phyloP scores from a whole-genome alignment of 2,888 invertebrate species.

The Drosophila monieri region DNA sequence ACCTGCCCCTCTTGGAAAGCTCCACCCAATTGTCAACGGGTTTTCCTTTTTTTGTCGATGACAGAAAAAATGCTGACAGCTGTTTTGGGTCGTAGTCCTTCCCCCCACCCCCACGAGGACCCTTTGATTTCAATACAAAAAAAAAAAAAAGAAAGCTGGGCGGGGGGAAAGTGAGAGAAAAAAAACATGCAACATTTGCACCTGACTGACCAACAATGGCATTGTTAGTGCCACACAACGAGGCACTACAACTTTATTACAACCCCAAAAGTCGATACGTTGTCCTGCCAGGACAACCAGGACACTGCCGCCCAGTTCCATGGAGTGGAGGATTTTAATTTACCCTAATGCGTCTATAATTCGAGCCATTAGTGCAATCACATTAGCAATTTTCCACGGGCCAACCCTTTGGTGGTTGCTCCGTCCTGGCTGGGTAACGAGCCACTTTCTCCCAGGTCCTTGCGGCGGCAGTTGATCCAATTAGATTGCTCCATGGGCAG shows the following conservation, averaged over 20 bases:
- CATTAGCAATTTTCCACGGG: constrained; percentile 73
- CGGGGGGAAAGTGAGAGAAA: not conserved
- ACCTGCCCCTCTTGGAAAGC: not conserved
- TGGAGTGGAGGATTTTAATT: constrained; percentile 82
- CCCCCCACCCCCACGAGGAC: not conserved
- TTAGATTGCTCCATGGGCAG: constrained; percentile 29
- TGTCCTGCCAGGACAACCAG: constrained; percentile 1
- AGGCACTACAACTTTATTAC: constrained; percentile 68
- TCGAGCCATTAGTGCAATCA: constrained; percentile 83
- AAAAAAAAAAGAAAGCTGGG: not conserved
- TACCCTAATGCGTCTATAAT: constrained; percentile 84
- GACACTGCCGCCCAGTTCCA: constrained; percentile 20
- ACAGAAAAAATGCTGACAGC: constrained; percentile 32
- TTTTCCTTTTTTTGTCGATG: not conserved
- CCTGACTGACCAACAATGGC: constrained; percentile 66
- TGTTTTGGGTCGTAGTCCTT: constrained; percentile 30
- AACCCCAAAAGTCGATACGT: constrained; percentile 10
- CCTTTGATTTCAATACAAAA: constrained; percentile 8
- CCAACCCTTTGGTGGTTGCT: constrained; percentile 54
- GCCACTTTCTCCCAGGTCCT: constrained; percentile 18
- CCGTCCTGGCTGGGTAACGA: constrained; percentile 10
- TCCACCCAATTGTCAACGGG: constrained; percentile 41
- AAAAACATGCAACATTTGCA: constrained; percentile 57
- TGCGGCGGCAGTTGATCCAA: constrained; percentile 31
- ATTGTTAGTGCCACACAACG: constrained; percentile 55